Evolutionary conservation across 2,888 invertebrate species (phyloP).

Genomic region (Hipparchia sbordonii): DNA sequence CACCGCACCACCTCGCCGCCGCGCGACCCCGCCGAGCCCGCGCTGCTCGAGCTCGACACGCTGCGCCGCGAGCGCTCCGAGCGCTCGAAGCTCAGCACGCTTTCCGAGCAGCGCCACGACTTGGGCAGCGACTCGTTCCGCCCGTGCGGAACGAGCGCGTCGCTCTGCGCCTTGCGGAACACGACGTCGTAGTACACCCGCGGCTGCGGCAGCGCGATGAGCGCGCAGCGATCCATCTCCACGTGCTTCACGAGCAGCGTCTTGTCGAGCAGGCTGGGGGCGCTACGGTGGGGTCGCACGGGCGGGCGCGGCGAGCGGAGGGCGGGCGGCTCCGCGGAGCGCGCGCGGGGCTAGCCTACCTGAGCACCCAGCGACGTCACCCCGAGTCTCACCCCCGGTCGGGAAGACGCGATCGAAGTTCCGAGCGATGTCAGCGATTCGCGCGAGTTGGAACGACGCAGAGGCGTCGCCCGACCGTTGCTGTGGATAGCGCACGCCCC

Average conservation of each 20-base stretch:
- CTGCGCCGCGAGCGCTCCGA: constrained; percentile 62
- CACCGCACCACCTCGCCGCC: constrained; percentile 73
- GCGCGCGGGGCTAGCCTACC: constrained; percentile 85
- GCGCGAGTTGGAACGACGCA: constrained; percentile 89
- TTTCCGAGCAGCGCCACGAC: constrained; percentile 77
- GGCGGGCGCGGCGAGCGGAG: constrained; percentile 55
- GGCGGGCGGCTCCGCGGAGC: constrained; percentile 71
- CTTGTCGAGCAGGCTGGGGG: constrained; percentile 71
- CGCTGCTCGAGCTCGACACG: constrained; percentile 50
- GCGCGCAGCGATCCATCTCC: constrained; percentile 72
- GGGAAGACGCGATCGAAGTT: constrained; percentile 85
- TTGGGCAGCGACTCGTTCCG: constrained; percentile 69
- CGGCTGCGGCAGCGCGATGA: constrained; percentile 74
- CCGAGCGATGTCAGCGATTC: constrained; percentile 90
- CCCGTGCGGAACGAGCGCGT: constrained; percentile 63
- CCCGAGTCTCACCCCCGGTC: constrained; percentile 88
- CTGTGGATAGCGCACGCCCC: constrained; percentile 85
- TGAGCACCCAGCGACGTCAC: constrained; percentile 86
- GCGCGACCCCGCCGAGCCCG: constrained; percentile 46
- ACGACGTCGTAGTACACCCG: constrained; percentile 72
- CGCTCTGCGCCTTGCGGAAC: constrained; percentile 55
- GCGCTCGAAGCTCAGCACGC: constrained; percentile 63
- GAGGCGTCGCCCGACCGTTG: constrained; percentile 84
- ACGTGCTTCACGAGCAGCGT: constrained; percentile 73
- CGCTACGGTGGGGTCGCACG: constrained; percentile 63